Base-by-base conservation (phyloP, 2,888 invertebrate species). In the Neelides folsomi region DNA sequence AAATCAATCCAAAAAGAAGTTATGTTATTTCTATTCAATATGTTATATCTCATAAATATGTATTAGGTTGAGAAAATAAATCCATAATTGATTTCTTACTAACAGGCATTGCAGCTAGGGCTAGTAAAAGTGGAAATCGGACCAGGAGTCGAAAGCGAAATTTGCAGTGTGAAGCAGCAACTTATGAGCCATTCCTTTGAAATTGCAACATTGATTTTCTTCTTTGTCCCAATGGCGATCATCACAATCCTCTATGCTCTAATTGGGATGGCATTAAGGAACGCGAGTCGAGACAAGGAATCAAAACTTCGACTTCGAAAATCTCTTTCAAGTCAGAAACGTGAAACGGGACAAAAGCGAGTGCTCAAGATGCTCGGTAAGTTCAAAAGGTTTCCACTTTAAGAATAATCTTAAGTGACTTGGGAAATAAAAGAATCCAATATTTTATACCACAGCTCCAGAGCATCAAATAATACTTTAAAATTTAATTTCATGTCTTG, bases 111-210 rank as follows among this genome's bases (percentile, higher is more conserved):
- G 9, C 62, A 64, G 41, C 53, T 62, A 35, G 62, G 62, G 9
- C 35, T 64, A 12, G 58, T 56, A 16, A 51, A 50, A 35, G 44
- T 52, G 13, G 41, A 37, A 15, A 53, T 58, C 35, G 57, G 44
- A 42, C 36, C 41, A 41, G 72, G 9, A 65, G 76, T 80, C n/a
- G 75, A 75, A 20, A 76, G 75, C 6, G 76, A 75, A 9, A 71
- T 72, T 18, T 83, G 82, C 67, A 76, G 77, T 35, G 75, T 81
- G 54, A 77, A 77, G 65, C 75, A 77, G 54, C 72, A 71, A 9
- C 73, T 77, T 9, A 73, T 79, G 40, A 78, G 79, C 53, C 80
- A 83, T 71, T 80, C 82, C 57, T 86, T 87, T 67, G 82, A 83
- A 66, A 78, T 86, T 65, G 86, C 88, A 38, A 79, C 81, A 0